Base-by-base conservation (phyloP, 2,888 invertebrate species). In the Itoplectis maculator region DNA sequence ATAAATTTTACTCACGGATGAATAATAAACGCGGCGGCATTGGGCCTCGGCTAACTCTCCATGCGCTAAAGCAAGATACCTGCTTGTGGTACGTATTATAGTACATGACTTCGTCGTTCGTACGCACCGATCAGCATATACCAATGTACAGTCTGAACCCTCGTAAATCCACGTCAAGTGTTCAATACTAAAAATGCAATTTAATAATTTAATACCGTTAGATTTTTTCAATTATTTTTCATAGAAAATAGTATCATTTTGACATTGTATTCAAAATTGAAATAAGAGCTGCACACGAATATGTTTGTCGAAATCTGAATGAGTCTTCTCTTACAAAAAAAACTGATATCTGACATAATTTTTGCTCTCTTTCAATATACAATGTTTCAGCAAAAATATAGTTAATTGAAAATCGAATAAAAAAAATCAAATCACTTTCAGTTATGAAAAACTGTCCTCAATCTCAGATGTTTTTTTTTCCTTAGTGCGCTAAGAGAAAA, bases 1-100 rank as follows among this genome's bases (percentile, higher is more conserved):
- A 89, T 87, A 88, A 87, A 88, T 87, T 88, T 88, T 88, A 85
- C 86, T 87, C 83, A 87, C 86, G 86, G 85, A 89, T 89, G 89
- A 90, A 90, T 89, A 90, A 89, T 89, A 90, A 89, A 89, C 80
- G 73, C 88, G 86, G 85, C 85, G 84, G 85, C 72, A 84, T 79
- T 74, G 81, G 45, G 54, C 61, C 49, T 5, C 75, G 80, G 56
- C 77, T 74, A 77, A 77, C 73, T 80, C 63, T 20, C 56, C 8
- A 63, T 79, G 73, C 68, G 35, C 42, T 37, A 69, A 79, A 54
- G 78, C 54, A 54, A 80, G 76, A 84, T 83, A 73, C 40, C 68
- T 54, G 49, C 18, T 56, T 56, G n/a, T n/a, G 35, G 76, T 65
- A 76, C 68, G 69, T 76, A 76, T 76, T 76, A 68, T 76, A 59